These are phyloP conservation scores for Chesias legatella DNA, from an alignment of 2,888 invertebrate genomes.

Conservation along the genomic window DNA sequence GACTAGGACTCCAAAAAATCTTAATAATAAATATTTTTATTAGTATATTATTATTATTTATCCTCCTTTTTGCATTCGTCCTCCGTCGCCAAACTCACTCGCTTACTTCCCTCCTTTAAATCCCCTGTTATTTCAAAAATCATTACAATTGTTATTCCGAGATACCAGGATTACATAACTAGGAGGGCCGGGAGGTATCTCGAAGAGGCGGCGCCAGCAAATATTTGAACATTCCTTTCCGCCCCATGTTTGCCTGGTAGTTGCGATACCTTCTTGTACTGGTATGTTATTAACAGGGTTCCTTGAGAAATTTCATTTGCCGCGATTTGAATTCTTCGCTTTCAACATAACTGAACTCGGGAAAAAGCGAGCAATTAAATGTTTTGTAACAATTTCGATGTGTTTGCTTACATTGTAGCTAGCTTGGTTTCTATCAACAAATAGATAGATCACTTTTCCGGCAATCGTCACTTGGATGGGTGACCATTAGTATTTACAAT, in stretches of 20 bases:
- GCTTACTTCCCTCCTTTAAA: neutral
- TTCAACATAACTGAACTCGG: conserved; percentile 7
- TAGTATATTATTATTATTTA: too few relatives aligned
- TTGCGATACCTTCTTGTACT: conserved; percentile 38
- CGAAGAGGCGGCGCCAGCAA: conserved; percentile 44
- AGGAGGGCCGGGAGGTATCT: conserved; percentile 43
- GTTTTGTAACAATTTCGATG: too few relatives aligned
- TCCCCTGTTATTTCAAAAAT: conserved; percentile 15
- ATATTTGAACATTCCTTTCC: conserved; percentile 51
- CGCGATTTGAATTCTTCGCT: conserved; percentile 19
- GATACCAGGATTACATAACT: conserved; percentile 52
- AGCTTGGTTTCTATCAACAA: too few relatives aligned
- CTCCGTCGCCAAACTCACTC: too few relatives aligned
- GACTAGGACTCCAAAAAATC: too few relatives aligned
- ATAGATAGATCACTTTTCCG: too few relatives aligned
- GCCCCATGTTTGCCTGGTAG: conserved; percentile 57
- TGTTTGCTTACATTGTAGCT: too few relatives aligned
- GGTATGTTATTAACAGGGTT: conserved; percentile 34
- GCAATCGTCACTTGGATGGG: too few relatives aligned
- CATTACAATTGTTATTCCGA: conserved; percentile 24
- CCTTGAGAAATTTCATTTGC: conserved; percentile 25
- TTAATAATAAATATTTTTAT: too few relatives aligned
- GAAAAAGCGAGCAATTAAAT: too few relatives aligned
- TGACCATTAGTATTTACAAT: too few relatives aligned
- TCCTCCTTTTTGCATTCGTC: too few relatives aligned